phyloP scores from a whole-genome alignment of 2,888 invertebrate species.

The Dynastes hyllus region DNA sequence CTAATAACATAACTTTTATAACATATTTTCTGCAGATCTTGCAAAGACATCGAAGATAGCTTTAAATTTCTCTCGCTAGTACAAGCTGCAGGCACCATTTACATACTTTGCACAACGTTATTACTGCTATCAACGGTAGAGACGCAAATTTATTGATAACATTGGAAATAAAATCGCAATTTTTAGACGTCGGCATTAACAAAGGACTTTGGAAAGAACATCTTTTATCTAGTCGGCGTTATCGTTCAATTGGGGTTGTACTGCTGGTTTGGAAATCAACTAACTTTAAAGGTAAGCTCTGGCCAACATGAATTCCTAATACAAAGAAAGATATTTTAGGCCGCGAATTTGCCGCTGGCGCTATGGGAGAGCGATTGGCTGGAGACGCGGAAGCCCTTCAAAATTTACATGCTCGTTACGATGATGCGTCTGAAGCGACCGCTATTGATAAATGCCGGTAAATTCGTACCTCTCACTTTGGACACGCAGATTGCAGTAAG shows the following conservation, averaged over 20 bases:
- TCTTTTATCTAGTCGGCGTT: conserved; percentile 66
- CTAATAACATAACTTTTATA: too few species aligned
- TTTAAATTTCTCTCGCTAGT: conserved; percentile 62
- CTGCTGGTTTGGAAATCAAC: conserved; percentile 67
- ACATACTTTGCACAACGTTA: conserved; percentile 66
- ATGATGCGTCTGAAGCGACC: conserved; percentile 65
- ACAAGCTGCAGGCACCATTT: conserved; percentile 65
- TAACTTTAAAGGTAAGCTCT: conserved; percentile 62
- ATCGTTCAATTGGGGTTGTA: conserved; percentile 64
- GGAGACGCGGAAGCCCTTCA: conserved; percentile 59
- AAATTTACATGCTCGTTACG: conserved; percentile 64
- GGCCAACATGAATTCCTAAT: too few species aligned
- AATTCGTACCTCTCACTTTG: conserved; percentile 66
- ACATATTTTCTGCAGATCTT: conserved; percentile 51
- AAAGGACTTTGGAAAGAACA: conserved; percentile 64
- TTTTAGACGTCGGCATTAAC: conserved; percentile 59
- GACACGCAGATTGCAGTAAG: conserved; percentile 65
- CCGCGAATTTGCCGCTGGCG: conserved; percentile 62
- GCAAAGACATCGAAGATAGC: conserved; percentile 56
- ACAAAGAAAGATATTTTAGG: conserved; percentile 54
- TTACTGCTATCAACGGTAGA: conserved; percentile 66
- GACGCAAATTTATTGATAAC: neutral
- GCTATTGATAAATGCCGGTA: conserved; percentile 65
- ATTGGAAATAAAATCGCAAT: conserved; percentile 7
- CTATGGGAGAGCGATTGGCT: conserved; percentile 66